Evolutionary conservation across 2,888 invertebrate genomes (phyloP).

Genomic region (Rhorus exstirpatorius): DNA sequence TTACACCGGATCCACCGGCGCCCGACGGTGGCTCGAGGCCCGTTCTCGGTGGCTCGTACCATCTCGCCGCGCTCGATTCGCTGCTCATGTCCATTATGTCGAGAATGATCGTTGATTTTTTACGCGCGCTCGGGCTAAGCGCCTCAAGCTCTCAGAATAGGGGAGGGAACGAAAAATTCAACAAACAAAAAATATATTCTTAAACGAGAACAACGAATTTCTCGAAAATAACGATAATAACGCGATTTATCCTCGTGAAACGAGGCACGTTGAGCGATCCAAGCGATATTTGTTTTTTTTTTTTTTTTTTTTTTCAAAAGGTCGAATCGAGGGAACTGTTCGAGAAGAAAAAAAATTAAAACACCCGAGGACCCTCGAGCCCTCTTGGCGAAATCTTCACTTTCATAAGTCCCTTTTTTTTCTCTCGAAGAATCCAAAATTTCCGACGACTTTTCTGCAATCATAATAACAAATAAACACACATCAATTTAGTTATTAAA

Average conservation of each 20-base stretch:
- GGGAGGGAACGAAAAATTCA: neutral
- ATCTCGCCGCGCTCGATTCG: slow-evolving; percentile 85
- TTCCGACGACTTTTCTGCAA: slow-evolving; percentile 53
- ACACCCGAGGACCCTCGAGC: slow-evolving; percentile 56
- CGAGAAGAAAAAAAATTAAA: slow-evolving; percentile 13
- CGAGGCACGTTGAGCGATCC: slow-evolving; percentile 19
- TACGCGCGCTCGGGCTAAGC: slow-evolving; percentile 64
- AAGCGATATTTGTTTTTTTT: slow-evolving; percentile 22
- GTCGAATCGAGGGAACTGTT: neutral
- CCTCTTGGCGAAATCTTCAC: slow-evolving; percentile 35
- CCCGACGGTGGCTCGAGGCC: slow-evolving; percentile 83
- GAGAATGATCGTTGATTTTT: slow-evolving; percentile 78
- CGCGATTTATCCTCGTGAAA: slow-evolving; percentile 41
- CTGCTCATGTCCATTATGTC: slow-evolving; percentile 86
- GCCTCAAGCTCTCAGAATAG: slow-evolving; percentile 59
- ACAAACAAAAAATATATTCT: neutral
- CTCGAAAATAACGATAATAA: slow-evolving; percentile 12
- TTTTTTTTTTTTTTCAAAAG: slow-evolving; percentile 10
- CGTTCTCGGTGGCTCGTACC: slow-evolving; percentile 85
- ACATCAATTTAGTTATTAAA: too few species aligned
- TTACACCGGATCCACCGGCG: slow-evolving; percentile 79
- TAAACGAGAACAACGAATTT: neutral
- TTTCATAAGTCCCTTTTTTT: slow-evolving; percentile 47
- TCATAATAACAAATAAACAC: slow-evolving; percentile 42
- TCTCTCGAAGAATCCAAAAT: neutral